Percentiles rank a stretch among this genome's conserved stretches.
These are phyloP conservation scores for Microtus pennsylvanicus DNA, from an alignment of 2,113 vertebrate species.

Conservation along the genomic window DNA sequence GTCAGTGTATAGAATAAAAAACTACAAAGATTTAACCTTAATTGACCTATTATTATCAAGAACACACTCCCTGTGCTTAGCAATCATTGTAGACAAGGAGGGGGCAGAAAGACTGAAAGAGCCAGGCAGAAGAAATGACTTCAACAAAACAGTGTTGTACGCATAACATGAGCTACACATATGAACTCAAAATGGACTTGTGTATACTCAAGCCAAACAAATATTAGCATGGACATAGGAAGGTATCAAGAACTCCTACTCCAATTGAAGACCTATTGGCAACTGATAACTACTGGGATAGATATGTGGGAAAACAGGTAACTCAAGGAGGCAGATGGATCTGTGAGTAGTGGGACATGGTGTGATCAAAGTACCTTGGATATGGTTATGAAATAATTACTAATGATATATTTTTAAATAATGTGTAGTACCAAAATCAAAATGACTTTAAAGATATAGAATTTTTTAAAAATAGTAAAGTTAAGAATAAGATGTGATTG, in stretches of 20 bases:
- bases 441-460: background rate
- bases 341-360: background rate
- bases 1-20: background rate
- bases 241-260: background rate
- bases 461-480: background rate
- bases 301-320: background rate
- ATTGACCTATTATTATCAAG: background rate
- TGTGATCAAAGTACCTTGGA: background rate
- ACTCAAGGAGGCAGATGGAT: background rate
- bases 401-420: background rate
- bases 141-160: background rate
- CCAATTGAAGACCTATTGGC: too few relatives aligned
- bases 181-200: too few relatives aligned
- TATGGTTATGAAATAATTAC: background rate
- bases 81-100: too few relatives aligned
- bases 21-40: background rate
- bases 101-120: accelerated
- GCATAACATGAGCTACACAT: background rate
- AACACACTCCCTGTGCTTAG: background rate
- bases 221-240: background rate
- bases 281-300: background rate
- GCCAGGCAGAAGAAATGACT: background rate
- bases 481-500: background rate
- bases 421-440: background rate
- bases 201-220: background rate